Evolutionary conservation across 1,140 invertebrate genomes (phyloP).

Genomic region (Sipha flava): DNA sequence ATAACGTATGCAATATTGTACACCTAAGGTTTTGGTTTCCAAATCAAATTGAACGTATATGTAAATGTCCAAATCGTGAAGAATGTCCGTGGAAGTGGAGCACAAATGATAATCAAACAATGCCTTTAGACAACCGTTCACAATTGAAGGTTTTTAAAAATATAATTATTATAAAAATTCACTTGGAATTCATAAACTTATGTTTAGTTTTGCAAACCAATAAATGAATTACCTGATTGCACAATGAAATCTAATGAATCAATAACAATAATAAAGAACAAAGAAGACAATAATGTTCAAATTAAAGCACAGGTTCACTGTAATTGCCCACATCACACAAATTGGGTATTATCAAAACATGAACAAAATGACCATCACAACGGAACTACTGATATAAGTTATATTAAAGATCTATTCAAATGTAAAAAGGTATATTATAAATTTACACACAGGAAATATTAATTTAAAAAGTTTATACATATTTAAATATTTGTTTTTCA

Average conservation of each 20-base stretch:
- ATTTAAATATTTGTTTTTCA: constrained; percentile 37
- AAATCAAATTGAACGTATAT: constrained; percentile 47
- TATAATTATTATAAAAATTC: not conserved
- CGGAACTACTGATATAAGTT: not conserved
- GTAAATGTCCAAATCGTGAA: constrained; percentile 48
- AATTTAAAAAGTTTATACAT: not conserved
- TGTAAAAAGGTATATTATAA: constrained; percentile 6
- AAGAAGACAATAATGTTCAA: constrained; percentile 35
- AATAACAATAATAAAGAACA: constrained; percentile 34
- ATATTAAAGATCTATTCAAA: constrained; percentile 1
- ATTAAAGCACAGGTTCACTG: not conserved
- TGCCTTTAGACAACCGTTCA: constrained; percentile 48
- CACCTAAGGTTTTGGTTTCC: constrained; percentile 50
- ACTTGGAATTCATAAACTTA: not conserved
- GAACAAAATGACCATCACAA: constrained; percentile 18
- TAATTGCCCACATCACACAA: constrained; percentile 4
- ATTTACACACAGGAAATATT: not conserved
- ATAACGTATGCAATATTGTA: constrained; percentile 49
- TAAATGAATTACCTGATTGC: constrained; percentile 34
- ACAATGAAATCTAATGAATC: constrained; percentile 34
- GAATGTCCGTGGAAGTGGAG: constrained; percentile 49
- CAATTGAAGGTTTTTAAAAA: constrained; percentile 47
- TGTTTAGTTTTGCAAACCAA: constrained; percentile 42
- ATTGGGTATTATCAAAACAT: not conserved
- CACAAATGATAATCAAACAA: constrained; percentile 42